Conservation (phyloP, 2,888 invertebrate species). For the Polymixis flavicincta region DNA sequence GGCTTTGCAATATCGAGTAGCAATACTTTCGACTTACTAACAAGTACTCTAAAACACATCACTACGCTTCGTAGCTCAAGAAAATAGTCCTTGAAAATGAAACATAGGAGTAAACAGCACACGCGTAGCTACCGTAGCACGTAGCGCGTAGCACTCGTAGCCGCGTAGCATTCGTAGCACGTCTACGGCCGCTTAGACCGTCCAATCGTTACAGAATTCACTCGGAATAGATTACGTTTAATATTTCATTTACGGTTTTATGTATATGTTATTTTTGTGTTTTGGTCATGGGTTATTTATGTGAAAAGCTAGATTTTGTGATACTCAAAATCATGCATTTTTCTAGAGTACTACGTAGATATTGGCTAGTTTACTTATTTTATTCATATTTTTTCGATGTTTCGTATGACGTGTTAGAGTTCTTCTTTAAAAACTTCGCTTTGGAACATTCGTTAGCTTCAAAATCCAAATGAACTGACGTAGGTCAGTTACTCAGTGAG, state of each 20-base stretch:
- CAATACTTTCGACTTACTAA: slow-evolving; percentile 47
- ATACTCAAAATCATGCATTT: background rate
- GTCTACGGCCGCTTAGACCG: slow-evolving; percentile 78
- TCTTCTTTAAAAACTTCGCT: background rate
- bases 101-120: slow-evolving; percentile 57
- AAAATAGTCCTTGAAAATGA: slow-evolving; percentile 48
- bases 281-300: slow-evolving; percentile 7
- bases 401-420: background rate
- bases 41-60: slow-evolving; percentile 55
- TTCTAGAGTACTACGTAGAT: too few relatives aligned
- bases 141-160: slow-evolving; percentile 78
- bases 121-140: slow-evolving; percentile 68
- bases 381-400: background rate
- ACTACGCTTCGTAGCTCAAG: slow-evolving; percentile 50
- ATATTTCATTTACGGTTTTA: slow-evolving; percentile 70
- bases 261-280: slow-evolving; percentile 45
- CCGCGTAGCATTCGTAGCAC: slow-evolving; percentile 85
- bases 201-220: slow-evolving; percentile 71
- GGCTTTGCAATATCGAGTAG: slow-evolving; percentile 37
- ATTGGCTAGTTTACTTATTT: too few relatives aligned
- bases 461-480: background rate
- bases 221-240: slow-evolving; percentile 72
- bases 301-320: background rate
- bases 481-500: background rate
- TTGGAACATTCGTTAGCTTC: background rate